These are phyloP conservation scores for Himantopus leucocephalus DNA, from an alignment of 2,113 vertebrate species.

Conservation along the genomic window DNA sequence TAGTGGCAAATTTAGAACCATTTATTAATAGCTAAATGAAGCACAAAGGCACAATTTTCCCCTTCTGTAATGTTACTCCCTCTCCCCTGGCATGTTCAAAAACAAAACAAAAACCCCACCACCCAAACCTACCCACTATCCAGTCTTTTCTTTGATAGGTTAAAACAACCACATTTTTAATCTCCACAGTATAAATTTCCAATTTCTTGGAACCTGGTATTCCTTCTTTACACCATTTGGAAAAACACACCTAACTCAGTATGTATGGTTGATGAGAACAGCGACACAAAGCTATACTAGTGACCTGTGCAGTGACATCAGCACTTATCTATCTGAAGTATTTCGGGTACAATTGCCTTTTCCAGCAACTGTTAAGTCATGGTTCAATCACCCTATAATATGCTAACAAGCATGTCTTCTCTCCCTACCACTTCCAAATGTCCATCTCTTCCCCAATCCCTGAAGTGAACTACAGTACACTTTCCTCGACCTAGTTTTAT, in stretches of 20 bases:
- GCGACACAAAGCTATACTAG: not conserved
- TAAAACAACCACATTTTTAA: not conserved
- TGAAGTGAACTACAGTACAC: not conserved
- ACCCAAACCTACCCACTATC: not conserved
- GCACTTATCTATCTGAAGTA: not conserved
- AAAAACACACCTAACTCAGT: not conserved
- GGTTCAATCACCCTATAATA: not conserved
- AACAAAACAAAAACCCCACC: not conserved
- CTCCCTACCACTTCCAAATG: not conserved
- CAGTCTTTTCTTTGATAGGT: not conserved
- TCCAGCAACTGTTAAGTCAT: not conserved
- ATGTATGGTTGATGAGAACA: rapidly evolving
- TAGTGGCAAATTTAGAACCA: not conserved
- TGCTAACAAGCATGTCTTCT: not conserved
- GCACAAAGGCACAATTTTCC: not conserved
- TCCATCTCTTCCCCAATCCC: not conserved
- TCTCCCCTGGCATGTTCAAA: not conserved
- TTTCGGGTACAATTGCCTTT: not conserved
- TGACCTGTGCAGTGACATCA: not conserved
- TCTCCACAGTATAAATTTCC: not conserved
- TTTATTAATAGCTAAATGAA: not conserved
- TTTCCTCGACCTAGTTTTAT: not conserved
- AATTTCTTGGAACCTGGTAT: rapidly evolving
- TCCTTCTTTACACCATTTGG: not conserved
- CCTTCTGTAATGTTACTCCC: not conserved